Percentiles rank a stretch among this genome's conserved stretches.
These are phyloP conservation scores for Bombus consobrinus DNA, from an alignment of 1,140 invertebrate species.

Conservation along the genomic window DNA sequence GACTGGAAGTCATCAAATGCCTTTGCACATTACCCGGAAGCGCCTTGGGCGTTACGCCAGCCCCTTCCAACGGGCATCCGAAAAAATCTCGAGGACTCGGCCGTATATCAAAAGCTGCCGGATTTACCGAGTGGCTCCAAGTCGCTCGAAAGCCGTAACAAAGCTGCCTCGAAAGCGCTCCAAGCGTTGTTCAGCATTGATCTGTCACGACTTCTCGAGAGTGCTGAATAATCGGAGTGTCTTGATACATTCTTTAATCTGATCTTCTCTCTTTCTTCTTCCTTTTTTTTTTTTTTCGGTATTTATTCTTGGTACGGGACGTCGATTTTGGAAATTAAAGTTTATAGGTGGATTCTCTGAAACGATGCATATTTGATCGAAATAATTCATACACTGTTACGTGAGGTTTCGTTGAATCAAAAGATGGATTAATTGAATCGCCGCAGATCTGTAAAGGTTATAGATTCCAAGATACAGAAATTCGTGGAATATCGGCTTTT, in stretches of 20 bases:
- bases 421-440: no score
- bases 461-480: no score
- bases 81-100: constrained; percentile 34
- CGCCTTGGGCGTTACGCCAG: constrained; percentile 42
- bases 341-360: no score
- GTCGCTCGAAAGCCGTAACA: not conserved
- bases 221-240: not conserved
- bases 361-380: no score
- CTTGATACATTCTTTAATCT: not conserved
- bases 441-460: no score
- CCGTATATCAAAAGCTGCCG: constrained; percentile 37
- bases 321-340: no score
- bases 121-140: constrained; percentile 4
- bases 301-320: no score
- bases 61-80: not conserved
- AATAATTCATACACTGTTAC: no score
- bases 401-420: no score
- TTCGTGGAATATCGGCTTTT: no score
- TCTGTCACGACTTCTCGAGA: not conserved
- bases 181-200: not conserved
- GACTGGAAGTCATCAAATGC: constrained; percentile 49
- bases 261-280: not conserved
- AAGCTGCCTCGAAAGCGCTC: not conserved
- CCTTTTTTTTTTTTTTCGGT: no score
- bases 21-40: constrained; percentile 50